Evolutionary conservation across 23 tunicate genomes (phyloP).

Genomic region (Oikopleura vanhoeffeni): DNA sequence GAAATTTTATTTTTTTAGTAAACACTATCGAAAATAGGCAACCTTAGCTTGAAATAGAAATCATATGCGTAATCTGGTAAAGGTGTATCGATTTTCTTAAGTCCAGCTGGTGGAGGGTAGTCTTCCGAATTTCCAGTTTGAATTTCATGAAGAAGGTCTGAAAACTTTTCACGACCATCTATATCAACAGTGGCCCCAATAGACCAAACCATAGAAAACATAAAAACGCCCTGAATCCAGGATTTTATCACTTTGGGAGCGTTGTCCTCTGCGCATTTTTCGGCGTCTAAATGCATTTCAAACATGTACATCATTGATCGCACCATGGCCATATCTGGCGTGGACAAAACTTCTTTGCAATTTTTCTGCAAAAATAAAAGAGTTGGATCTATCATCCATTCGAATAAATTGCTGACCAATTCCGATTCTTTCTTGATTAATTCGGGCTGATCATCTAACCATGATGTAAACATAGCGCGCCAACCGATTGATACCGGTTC

Average conservation of each 20-base stretch:
- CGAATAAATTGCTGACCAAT: constrained; percentile 54
- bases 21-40: too few species aligned
- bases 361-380: constrained; percentile 43
- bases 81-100: constrained; percentile 54
- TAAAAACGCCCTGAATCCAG: constrained; percentile 78
- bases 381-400: constrained; percentile 39
- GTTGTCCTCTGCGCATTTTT: constrained; percentile 22
- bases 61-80: constrained; percentile 55
- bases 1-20: too few species aligned
- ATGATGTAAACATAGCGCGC: constrained; percentile 76
- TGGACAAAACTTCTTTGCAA: constrained; percentile 70
- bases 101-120: constrained; percentile 37
- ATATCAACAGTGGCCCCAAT: constrained; percentile 45
- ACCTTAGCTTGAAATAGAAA: constrained; percentile 45
- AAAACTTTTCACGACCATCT: constrained; percentile 55
- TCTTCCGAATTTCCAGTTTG: constrained; percentile 32
- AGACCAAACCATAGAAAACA: constrained; percentile 76
- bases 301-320: constrained; percentile 84
- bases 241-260: constrained; percentile 46
- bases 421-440: constrained; percentile 38
- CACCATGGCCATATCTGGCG: constrained; percentile 45
- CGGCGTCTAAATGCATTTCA: constrained; percentile 53
- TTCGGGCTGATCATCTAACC: constrained; percentile 49
- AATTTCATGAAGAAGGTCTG: constrained; percentile 34
- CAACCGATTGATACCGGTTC: constrained; percentile 85